Percentiles rank a stretch among this genome's conserved stretches.
Conservation (phyloP, 2,888 invertebrate species). For the Hypselothyrea guttata region DNA sequence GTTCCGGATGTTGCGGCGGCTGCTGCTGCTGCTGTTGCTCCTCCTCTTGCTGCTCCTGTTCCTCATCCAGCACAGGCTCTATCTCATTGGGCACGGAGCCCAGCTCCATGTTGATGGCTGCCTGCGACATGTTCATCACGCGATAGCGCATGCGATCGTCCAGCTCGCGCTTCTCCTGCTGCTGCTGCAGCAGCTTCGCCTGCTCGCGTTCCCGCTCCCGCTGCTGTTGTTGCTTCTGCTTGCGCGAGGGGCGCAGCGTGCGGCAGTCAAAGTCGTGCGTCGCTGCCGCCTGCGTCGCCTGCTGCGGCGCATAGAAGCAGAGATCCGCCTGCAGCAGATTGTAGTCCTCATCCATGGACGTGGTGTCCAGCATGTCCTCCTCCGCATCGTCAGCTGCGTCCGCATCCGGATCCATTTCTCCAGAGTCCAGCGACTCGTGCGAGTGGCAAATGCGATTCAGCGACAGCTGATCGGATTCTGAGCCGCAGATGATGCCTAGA, state of each 20-base stretch:
- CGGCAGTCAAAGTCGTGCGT: slow-evolving; percentile 78
- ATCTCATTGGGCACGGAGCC: slow-evolving; percentile 51
- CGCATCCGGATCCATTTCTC: slow-evolving; percentile 85
- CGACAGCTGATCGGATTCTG: slow-evolving; percentile 82
- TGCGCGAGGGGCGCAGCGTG: slow-evolving; percentile 79
- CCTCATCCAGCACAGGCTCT: slow-evolving; percentile 37
- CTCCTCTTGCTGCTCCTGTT: slow-evolving; percentile 27
- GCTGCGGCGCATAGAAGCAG: slow-evolving; percentile 78
- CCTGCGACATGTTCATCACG: slow-evolving; percentile 78
- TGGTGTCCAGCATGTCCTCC: slow-evolving; percentile 82
- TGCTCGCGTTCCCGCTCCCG: too few relatives aligned
- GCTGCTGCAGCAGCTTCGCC: slow-evolving; percentile 43
- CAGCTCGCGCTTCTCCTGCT: slow-evolving; percentile 43
- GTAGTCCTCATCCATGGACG: slow-evolving; percentile 82
- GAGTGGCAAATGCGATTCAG: slow-evolving; percentile 84
- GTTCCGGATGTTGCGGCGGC: background rate
- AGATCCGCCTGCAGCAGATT: slow-evolving; percentile 80
- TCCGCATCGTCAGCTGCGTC: slow-evolving; percentile 83
- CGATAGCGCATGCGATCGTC: slow-evolving; percentile 71
- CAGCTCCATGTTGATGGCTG: slow-evolving; percentile 66
- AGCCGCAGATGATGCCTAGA: slow-evolving; percentile 84
- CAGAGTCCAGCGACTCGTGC: slow-evolving; percentile 89
- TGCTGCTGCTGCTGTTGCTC: slow-evolving; percentile 5
- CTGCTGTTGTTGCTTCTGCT: slow-evolving; percentile 71
- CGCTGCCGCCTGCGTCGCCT: slow-evolving; percentile 2